Evolutionary conservation across 2,797 vertebrate genomes (phyloP), one percentile per base, ranked within the genome.

Genomic region (Capromys pilorides): DNA sequence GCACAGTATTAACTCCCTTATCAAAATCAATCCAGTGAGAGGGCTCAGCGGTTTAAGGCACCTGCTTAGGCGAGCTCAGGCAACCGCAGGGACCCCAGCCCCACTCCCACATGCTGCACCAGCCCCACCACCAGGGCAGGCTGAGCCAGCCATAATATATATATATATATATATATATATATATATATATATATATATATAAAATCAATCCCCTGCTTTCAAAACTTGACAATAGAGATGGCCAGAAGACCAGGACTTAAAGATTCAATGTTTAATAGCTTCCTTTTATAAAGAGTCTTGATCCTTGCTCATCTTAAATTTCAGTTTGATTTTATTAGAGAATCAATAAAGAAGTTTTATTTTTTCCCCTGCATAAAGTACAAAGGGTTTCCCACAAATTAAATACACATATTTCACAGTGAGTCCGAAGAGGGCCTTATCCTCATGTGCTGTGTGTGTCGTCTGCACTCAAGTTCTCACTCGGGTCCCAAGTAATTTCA

Each of bases 291-390:
- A 54, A 86, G 39, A 49, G 45, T 59, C 21, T 92, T 33, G 0
- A 24, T 67, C 57, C 51, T 69, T 89, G 33, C 31, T 24, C 80
- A 94, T 51, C 59, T 49, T 71, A 85, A 78, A 57, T 82, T 24
- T 93, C 22, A 28, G 10, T 62, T 88, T 95, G 84, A 78, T 91
- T 73, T 91, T 61, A 91, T 45, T 66, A 89, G 51, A 28, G 57
- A 88, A 85, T 14, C 57, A 31, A 87, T 31, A 75, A 26, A 94
- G 18, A 69, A 81, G 33, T 49, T 80, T 85, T 71, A 39, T 31
- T 78, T 84, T 82, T 39, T n/a, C 36, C 24, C 85, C 84, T 49
- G 54, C 69, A 8, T 93, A 33, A 80, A 69, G 41, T 45, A 59
- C 13, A 28, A 57, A 41, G 87, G 45, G 9, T 90, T 41, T 91